These are phyloP conservation scores for Psilopogon haemacephalus DNA, from an alignment of 2,113 vertebrate species.

Conservation along the genomic window DNA sequence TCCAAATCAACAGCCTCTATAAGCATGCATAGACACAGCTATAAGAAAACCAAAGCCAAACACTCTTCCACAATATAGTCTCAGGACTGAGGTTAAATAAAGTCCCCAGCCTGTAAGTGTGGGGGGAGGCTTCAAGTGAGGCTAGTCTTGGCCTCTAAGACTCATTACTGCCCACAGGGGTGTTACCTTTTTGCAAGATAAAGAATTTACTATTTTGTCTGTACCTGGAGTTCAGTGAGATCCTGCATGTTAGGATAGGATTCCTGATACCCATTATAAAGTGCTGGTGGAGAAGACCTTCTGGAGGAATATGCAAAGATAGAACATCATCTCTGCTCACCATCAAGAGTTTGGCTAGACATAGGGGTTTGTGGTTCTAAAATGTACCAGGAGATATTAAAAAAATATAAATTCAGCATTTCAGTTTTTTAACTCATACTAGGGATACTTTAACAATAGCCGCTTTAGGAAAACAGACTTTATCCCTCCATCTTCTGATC, in stretches of 20 bases:
- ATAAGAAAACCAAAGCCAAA: fast-evolving
- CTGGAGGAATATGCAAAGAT: background rate
- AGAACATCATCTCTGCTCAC: background rate
- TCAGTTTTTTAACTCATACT: background rate
- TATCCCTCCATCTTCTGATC: background rate
- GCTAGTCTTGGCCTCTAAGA: background rate
- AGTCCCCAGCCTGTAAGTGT: background rate
- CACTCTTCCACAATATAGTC: fast-evolving
- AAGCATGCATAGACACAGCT: fast-evolving
- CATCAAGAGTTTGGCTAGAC: background rate
- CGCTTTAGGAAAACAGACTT: background rate
- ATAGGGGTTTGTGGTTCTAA: background rate
- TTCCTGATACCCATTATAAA: background rate
- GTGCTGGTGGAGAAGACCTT: background rate
- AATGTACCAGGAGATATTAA: background rate
- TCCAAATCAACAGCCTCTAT: too few relatives aligned
- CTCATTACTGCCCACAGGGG: background rate
- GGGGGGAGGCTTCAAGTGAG: background rate
- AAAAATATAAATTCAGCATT: background rate
- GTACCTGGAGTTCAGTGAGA: background rate
- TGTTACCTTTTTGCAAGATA: background rate
- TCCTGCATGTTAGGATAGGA: background rate
- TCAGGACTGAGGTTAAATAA: background rate
- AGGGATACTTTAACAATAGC: background rate
- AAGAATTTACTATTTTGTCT: background rate